Base-by-base conservation (phyloP, 2,797 vertebrate species). In the Spea hammondii region DNA sequence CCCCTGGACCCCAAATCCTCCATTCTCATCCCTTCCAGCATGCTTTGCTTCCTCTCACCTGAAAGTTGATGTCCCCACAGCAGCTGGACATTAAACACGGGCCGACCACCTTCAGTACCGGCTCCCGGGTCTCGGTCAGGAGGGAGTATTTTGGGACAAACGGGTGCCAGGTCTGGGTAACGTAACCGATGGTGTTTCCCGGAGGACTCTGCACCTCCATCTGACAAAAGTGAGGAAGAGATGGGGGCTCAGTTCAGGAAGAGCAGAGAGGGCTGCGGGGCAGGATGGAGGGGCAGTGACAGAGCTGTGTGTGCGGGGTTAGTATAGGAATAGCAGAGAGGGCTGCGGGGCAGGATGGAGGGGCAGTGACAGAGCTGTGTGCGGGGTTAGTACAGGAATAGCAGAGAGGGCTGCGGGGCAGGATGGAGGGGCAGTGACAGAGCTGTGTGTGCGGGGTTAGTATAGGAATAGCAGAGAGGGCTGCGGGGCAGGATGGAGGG, bases 131-230 rank as follows among this genome's bases (percentile, higher is more conserved):
- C 0, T 93, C 84, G 0, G 91, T 91, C 84, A 94, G 92, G 85
- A 97, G 94, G 79, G 94, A 95, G 86, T 97, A 96, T 7, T 79
- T 91, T 0, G 96, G 96, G 66, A 94, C 65, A 84, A 85, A 96
- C 4, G 94, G 93, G 72, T 96, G 91, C 95, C 96, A 97, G 81
- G 94, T 93, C 87, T 97, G 95, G 8, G 89, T 88, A 68, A 97
- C 49, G 0, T 91, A 96, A 5, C 95, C 96, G 5, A 97, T 83
- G 48, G 95, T 95, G 84, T 91, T 94, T 32, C 96, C 95, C 0
- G 94, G 95, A 0, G 96, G 96, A 0, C 94, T 90, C 86, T 97
- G 95, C 4, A 97, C 92, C 86, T 97, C 95, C 90, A 97, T 83
- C 96, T 97, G 84, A 32, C 32, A 32, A 32, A 32, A 32, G 32